A percentile compares a stretch with the other conserved stretches of the same genome.
These are phyloP conservation scores for Dromaius novaehollandiae DNA, from an alignment of 2,113 vertebrate species.

Conservation along the genomic window DNA sequence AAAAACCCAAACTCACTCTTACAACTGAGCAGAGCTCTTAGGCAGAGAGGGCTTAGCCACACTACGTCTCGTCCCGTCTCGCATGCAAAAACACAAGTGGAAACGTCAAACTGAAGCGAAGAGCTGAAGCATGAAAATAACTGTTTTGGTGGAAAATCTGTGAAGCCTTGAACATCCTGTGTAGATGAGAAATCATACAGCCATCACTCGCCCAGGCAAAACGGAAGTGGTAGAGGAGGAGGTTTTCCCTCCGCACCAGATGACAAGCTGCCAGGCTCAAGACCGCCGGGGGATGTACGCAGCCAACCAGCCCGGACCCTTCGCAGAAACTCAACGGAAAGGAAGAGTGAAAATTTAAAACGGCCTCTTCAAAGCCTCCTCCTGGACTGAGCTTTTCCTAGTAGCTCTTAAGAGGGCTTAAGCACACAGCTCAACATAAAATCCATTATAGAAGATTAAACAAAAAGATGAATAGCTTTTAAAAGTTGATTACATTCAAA, in stretches of 20 bases:
- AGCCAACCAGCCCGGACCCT: neutral
- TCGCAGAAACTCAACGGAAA: neutral
- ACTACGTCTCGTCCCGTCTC: neutral
- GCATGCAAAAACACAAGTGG: neutral
- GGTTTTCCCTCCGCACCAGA: neutral
- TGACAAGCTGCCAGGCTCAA: neutral
- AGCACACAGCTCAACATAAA: neutral
- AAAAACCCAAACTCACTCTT: neutral
- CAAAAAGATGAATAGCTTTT: constrained; percentile 10
- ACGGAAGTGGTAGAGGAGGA: neutral
- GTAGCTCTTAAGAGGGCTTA: neutral
- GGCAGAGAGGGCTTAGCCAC: neutral
- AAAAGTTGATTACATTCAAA: constrained; percentile 29
- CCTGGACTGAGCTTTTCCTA: neutral
- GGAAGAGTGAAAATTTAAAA: neutral
- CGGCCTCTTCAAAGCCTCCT: neutral
- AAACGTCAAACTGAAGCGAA: neutral
- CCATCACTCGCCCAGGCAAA: neutral
- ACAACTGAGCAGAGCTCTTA: neutral
- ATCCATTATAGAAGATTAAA: neutral
- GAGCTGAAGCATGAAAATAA: neutral
- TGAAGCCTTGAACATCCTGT: neutral
- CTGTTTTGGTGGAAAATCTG: neutral
- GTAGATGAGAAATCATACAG: neutral
- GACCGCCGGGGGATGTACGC: neutral